A percentile compares a stretch with the other conserved stretches of the same genome.
These are phyloP conservation scores for Meloidogyne exigua DNA, from an alignment of 1,140 invertebrate genomes.

Conservation along the genomic window DNA sequence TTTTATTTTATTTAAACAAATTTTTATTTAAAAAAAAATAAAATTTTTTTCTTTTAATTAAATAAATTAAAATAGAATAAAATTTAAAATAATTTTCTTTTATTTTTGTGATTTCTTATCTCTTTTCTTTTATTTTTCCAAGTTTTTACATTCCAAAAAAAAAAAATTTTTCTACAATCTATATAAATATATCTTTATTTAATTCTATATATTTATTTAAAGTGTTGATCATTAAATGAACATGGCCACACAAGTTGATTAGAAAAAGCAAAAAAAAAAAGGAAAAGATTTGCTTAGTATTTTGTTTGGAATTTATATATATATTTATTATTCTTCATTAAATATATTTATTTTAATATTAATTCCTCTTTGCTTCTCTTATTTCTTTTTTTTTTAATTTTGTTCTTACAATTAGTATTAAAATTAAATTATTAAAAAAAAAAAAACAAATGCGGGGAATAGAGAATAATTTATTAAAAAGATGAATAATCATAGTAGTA, in stretches of 20 bases:
- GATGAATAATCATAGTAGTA: background rate
- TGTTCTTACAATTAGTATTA: too few relatives aligned
- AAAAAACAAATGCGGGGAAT: background rate
- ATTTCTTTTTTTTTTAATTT: too few relatives aligned
- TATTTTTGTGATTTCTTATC: too few relatives aligned
- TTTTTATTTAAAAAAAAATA: too few relatives aligned
- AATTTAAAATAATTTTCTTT: too few relatives aligned
- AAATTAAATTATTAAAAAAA: too few relatives aligned
- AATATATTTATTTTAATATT: background rate
- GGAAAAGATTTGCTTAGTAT: background rate
- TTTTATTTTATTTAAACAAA: background rate
- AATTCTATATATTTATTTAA: background rate
- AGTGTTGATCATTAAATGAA: background rate
- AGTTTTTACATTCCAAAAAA: background rate
- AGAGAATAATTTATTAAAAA: background rate
- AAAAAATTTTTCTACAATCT: background rate
- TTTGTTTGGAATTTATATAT: background rate
- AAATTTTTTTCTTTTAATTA: too few relatives aligned
- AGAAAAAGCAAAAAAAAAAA: background rate
- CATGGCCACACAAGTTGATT: background rate
- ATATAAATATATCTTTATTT: background rate
- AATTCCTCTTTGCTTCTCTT: background rate
- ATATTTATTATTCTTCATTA: background rate
- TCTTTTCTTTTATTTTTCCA: background rate
- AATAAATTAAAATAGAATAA: too few relatives aligned